Percentiles rank a stretch among this genome's conserved stretches.
phyloP scores from a whole-genome alignment of 2,113 vertebrate species.

The Oenanthe oenanthe region DNA sequence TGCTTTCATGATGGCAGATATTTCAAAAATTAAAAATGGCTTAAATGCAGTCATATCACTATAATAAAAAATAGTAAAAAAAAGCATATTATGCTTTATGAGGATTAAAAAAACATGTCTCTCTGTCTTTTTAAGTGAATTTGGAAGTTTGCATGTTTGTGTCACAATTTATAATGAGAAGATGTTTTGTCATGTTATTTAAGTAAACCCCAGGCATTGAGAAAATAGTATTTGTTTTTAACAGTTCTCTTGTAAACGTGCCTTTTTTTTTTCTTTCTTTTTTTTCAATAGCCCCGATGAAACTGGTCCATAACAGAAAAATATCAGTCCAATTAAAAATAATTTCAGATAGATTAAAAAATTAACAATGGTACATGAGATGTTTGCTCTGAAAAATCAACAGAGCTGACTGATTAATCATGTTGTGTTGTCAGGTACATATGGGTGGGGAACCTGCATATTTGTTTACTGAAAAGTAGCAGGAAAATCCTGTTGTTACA shows the following conservation, averaged over 20 bases:
- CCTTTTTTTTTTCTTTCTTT: neutral
- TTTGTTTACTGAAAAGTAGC: neutral
- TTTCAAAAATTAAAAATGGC: neutral
- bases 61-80: no score
- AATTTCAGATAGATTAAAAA: neutral
- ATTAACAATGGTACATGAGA: neutral
- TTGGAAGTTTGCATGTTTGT: neutral
- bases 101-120: neutral
- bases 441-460: neutral
- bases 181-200: neutral
- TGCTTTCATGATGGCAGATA: neutral
- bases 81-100: neutral
- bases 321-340: neutral
- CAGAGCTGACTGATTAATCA: neutral
- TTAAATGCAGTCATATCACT: neutral
- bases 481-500: neutral
- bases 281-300: neutral
- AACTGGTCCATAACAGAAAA: neutral
- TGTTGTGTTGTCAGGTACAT: neutral
- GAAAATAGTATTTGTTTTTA: neutral
- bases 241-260: neutral
- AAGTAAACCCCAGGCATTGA: slow-evolving; percentile 18
- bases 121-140: neutral
- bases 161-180: slow-evolving; percentile 37
- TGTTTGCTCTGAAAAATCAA: neutral